phyloP scores from a whole-genome alignment of 2,113 vertebrate genomes.

The Recurvirostra avosetta region DNA sequence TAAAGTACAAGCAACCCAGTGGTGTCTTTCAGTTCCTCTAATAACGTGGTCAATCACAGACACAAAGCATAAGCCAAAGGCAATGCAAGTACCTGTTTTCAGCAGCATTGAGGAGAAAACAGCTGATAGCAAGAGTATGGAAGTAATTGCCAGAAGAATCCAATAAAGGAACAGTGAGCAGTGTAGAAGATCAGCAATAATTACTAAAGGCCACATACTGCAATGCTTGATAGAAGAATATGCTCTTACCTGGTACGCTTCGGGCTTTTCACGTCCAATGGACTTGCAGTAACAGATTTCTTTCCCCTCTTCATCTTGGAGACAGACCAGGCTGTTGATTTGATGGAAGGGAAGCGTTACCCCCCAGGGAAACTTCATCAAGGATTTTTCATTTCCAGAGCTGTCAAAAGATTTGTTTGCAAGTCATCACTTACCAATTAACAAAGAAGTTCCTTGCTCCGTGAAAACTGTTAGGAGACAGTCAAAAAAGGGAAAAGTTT shows the following conservation, averaged over 20 bases:
- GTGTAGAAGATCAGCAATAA: background rate
- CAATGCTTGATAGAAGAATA: background rate
- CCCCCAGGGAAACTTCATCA: background rate
- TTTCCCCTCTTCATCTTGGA: background rate
- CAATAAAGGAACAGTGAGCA: background rate
- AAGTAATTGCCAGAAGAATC: background rate
- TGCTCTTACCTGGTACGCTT: background rate
- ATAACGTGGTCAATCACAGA: background rate
- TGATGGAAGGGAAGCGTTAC: background rate
- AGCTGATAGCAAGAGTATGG: background rate
- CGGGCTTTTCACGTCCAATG: background rate
- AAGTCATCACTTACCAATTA: background rate
- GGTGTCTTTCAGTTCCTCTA: background rate
- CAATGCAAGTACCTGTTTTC: background rate
- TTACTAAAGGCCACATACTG: background rate
- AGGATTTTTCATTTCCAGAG: background rate
- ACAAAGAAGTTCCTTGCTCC: background rate
- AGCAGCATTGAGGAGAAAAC: background rate
- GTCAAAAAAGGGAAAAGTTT: background rate
- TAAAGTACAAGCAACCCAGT: background rate
- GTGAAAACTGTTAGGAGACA: background rate
- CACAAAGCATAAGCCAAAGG: background rate
- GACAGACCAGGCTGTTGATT: background rate
- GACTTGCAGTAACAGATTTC: background rate
- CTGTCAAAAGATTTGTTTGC: background rate